Evolutionary conservation across 2,888 invertebrate genomes (phyloP), one percentile per base, ranked within the genome.

Genomic region (Chalcis sispes): DNA sequence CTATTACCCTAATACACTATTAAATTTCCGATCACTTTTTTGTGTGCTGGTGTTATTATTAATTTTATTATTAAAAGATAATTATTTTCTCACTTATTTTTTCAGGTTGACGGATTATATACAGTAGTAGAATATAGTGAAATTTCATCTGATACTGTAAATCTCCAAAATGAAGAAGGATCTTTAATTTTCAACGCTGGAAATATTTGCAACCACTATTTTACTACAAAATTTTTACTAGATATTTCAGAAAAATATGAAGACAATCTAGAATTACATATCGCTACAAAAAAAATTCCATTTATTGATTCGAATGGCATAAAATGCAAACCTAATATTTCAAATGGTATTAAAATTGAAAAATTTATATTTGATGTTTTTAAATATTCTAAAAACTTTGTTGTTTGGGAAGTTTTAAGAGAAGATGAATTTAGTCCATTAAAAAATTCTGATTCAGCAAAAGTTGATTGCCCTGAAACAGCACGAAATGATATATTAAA

Each of bases 341-440:
- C 97, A 0, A 99, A 99, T 84, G 99, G 99, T 10, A 96, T 99
- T 80, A 99, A 99, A 90, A 95, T 99, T 89, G 99, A 99, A 86
- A 99, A 99, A 89, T 99, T 99, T 88, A 96, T 99, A 10, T 99
- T 99, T 88, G 99, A 99, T 89, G 98, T 99, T 0, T 99, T 99
- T 86, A 95, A 95, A 85, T 97, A 96, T 89, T 93, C 98, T 0
- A 93, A 95, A 80, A 94, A 94, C 82, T 96, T 99, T 85, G 96
- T 95, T 13, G 96, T 96, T 5, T 95, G 98, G 93, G 98, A 99
- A 89, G 95, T 96, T 0, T 92, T 94, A 0, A 92, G 99, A 58
- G 94, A 95, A 81, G 95, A 95, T 77, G 99, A 99, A 88, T 99
- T 99, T 87, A 97, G 98, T 82, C 98, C 99, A 0, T 89, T 99